Conservation (phyloP, 2,797 vertebrate species). For the Tenualosa ilisha region DNA sequence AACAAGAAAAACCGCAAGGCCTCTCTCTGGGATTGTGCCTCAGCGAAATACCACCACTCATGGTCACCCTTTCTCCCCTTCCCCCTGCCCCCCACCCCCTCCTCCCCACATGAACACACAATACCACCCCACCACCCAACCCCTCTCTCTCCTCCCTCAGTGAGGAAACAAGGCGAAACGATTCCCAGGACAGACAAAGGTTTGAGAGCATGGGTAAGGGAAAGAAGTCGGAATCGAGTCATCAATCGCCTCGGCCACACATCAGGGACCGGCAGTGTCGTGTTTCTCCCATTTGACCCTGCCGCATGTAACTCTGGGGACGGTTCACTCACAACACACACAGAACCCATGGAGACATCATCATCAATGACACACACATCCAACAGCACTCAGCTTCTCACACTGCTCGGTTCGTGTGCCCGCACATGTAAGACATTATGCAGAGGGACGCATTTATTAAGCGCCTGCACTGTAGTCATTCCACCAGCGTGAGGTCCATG, state of each 20-base stretch:
- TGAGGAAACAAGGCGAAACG: neutral
- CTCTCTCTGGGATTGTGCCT: conserved; percentile 56
- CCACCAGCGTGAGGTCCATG: neutral
- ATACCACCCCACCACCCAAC: neutral
- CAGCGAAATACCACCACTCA: conserved; percentile 17
- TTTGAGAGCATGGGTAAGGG: neutral
- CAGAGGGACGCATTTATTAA: conserved; percentile 21
- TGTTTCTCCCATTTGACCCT: conserved; percentile 13
- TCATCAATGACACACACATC: neutral
- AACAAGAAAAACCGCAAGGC: conserved; percentile 66
- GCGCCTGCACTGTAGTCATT: neutral
- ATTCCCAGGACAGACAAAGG: neutral
- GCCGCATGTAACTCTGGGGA: neutral
- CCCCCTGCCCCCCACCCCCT: neutral
- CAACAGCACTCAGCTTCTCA: neutral
- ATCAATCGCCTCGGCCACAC: neutral
- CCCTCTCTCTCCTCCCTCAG: neutral
- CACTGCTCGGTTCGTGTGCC: neutral
- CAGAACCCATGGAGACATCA: neutral
- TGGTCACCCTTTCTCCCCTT: neutral
- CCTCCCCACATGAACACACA: neutral
- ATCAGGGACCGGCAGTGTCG: neutral
- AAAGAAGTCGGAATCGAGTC: neutral
- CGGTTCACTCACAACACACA: neutral
- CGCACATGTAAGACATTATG: conserved; percentile 15